Percentiles rank a stretch among this genome's conserved stretches.
Conservation (phyloP, 2,797 vertebrate species). For the Dryobates pubescens region DNA sequence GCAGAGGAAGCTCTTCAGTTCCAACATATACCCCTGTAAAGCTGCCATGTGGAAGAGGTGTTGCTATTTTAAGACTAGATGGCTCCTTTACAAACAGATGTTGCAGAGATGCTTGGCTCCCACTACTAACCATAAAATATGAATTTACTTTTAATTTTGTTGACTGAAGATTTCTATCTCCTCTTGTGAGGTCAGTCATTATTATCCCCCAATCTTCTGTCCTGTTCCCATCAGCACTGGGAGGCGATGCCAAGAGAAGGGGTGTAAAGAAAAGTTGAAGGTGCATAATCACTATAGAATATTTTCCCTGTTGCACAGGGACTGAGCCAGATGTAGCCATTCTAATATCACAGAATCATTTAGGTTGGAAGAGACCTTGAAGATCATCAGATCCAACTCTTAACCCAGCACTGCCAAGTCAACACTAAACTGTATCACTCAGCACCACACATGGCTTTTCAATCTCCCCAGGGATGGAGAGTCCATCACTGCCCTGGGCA, state of each 20-base stretch:
- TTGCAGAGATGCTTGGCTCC: constrained; percentile 27
- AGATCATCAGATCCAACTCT: too few species aligned
- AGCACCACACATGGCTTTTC: too few species aligned
- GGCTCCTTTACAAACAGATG: constrained; percentile 59
- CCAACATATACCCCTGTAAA: neutral
- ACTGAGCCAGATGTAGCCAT: rapidly evolving
- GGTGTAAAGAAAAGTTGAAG: neutral
- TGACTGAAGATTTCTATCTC: neutral
- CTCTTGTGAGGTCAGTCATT: neutral
- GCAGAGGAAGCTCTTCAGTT: constrained; percentile 9
- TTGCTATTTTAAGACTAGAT: constrained; percentile 36
- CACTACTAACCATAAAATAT: neutral
- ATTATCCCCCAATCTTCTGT: neutral
- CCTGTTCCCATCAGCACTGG: neutral
- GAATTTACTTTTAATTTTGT: neutral
- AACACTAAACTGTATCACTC: too few species aligned
- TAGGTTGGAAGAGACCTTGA: too few species aligned
- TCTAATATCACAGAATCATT: neutral
- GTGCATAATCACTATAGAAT: neutral
- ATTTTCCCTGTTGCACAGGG: neutral
- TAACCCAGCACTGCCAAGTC: too few species aligned
- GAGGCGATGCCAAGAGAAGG: neutral
- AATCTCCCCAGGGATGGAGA: too few species aligned
- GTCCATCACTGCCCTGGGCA: too few species aligned
- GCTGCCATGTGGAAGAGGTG: constrained; percentile 4